Base-by-base conservation (phyloP, 2,113 vertebrate species). In the Phaethornis superciliosus region DNA sequence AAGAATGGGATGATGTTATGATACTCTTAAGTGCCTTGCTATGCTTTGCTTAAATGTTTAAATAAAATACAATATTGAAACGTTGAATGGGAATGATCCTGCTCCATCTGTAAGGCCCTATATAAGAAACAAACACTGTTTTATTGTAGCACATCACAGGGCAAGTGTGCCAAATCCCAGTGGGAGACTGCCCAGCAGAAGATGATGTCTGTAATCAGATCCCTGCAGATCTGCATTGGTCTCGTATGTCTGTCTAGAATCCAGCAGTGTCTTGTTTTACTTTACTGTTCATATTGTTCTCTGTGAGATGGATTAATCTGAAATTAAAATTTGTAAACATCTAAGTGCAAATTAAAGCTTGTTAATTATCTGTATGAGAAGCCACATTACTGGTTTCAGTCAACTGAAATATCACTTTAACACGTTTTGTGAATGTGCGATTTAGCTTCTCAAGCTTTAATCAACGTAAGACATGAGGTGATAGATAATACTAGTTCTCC, bases 271-370 rank as follows among this genome's bases (percentile, higher is more conserved):
- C 82, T 89, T 82, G 62, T 59, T 92, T 81, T 81, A 65, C 89
- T 90, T 69, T 76, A 28, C 33, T 51, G 52, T 84, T 89, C 35
- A 12, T 46, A 7, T 51, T 85, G 52, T 35, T 71, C 44, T 90
- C 54, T 87, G 40, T 60, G 65, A 94, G 83, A 63, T 65, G 12
- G 44, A 65, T 86, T 91, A 1, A 62, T 77, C 47, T 63, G 26
- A 94, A 90, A 84, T 93, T 30, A 64, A 87, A 92, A 89, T 85
- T 78, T 69, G 49, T 91, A 54, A 89, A 83, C 49, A 64, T 70
- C 35, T 16, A 90, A 82, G 24, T 72, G 26, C 59, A 82, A 89
- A 84, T 55, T 62, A 74, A 85, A 83, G 37, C 44, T 80, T 75
- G 15, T 74, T 70, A 90, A 18, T 70, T 90, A 56, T 8, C n/a